Conservation (phyloP, 2,797 vertebrate species). For the Prunella strophiata region DNA sequence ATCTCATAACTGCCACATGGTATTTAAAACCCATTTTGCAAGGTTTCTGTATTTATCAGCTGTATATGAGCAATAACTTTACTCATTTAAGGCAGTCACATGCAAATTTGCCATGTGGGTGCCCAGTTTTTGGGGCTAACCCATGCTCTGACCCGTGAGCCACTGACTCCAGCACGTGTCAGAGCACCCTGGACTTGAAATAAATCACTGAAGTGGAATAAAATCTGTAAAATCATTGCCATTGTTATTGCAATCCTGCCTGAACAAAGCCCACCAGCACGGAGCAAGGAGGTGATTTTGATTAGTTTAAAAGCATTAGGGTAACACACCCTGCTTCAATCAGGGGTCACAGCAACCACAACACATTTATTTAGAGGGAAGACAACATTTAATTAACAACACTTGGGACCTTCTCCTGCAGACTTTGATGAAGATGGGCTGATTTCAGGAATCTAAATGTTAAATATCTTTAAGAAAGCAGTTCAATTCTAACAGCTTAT, state of each 20-base stretch:
- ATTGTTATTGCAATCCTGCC: neutral
- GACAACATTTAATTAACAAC: neutral
- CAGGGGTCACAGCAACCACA: neutral
- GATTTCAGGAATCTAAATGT: neutral
- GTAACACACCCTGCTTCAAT: neutral
- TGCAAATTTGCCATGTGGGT: neutral
- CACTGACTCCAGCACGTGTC: neutral
- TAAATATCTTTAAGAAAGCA: neutral
- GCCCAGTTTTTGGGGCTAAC: slow-evolving; percentile 8
- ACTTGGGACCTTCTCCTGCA: neutral
- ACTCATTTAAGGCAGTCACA: neutral
- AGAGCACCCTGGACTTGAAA: neutral
- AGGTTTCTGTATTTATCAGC: neutral
- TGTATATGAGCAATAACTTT: neutral
- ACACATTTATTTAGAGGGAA: neutral
- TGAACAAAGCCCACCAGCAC: neutral
- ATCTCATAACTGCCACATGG: neutral
- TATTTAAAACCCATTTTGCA: neutral
- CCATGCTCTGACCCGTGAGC: neutral
- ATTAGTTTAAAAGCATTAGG: neutral
- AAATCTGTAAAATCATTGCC: slow-evolving; percentile 40
- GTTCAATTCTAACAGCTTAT: neutral
- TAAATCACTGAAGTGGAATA: slow-evolving; percentile 24
- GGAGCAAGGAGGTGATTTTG: neutral
- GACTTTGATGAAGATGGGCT: neutral